Evolutionary conservation across 2,113 vertebrate species (phyloP).

Genomic region (Stomatorhinus ivindoensis): DNA sequence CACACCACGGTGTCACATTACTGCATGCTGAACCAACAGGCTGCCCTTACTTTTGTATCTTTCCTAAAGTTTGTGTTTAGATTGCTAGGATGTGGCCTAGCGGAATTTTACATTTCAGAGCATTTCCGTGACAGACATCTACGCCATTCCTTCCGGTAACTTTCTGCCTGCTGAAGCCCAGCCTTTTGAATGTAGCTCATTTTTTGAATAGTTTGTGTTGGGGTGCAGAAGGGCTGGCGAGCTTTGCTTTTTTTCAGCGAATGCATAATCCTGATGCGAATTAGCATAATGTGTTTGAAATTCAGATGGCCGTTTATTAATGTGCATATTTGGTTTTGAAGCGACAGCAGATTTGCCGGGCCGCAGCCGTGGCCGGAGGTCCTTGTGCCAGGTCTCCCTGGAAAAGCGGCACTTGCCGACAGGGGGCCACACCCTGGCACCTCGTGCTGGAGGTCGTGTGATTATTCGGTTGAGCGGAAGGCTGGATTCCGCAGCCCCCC

Average conservation of each 20-base stretch:
- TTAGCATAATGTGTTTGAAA: slow-evolving; percentile 33
- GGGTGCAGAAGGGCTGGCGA: background rate
- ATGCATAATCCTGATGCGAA: slow-evolving; percentile 4
- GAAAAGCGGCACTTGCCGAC: background rate
- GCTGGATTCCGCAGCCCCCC: background rate
- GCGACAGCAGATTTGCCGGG: slow-evolving; percentile 14
- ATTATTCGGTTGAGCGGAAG: slow-evolving; percentile 14
- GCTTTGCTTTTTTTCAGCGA: background rate
- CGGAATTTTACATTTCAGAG: background rate
- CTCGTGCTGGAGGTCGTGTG: background rate
- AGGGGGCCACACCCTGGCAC: background rate
- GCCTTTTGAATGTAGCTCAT: background rate
- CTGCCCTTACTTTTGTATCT: background rate
- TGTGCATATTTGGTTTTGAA: slow-evolving; percentile 30
- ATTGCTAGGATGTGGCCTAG: background rate
- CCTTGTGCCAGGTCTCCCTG: slow-evolving; percentile 6
- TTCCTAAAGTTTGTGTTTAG: background rate
- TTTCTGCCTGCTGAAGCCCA: background rate
- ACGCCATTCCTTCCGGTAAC: background rate
- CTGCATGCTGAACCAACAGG: background rate
- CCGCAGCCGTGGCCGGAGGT: slow-evolving; percentile 5
- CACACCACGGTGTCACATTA: background rate
- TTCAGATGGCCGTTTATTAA: slow-evolving; percentile 26
- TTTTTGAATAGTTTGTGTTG: background rate
- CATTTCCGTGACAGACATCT: background rate